Conservation (phyloP, 2,797 vertebrate genomes). For the Girardinus metallicus region DNA sequence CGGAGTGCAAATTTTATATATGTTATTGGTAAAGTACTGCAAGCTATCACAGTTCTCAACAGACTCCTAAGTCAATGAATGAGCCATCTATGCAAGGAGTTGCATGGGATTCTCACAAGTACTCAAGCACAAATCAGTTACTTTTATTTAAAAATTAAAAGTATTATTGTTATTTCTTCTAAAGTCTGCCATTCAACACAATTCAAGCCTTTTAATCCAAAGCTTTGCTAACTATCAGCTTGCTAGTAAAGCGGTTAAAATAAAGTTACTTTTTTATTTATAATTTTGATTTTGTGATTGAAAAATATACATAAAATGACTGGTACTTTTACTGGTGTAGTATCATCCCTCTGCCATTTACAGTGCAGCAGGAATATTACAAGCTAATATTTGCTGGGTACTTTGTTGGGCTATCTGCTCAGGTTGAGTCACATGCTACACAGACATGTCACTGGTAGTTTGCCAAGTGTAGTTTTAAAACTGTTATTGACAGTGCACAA, state of each 20-base stretch:
- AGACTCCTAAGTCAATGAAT: too few species aligned
- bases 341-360: not conserved
- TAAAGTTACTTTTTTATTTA: not conserved
- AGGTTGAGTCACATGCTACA: not conserved
- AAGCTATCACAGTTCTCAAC: not conserved
- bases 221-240: constrained; percentile 58
- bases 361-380: not conserved
- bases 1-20: not conserved
- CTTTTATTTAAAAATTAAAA: not conserved
- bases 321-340: not conserved
- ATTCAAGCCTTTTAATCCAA: constrained; percentile 56
- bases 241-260: not conserved
- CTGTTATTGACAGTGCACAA: not conserved
- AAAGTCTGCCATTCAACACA: constrained; percentile 59
- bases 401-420: not conserved
- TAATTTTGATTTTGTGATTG: not conserved
- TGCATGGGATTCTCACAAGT: not conserved
- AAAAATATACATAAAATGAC: too few species aligned
- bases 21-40: not conserved
- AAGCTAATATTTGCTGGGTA: not conserved
- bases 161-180: constrained; percentile 38
- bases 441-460: not conserved
- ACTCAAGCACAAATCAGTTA: not conserved
- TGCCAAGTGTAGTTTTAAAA: not conserved
- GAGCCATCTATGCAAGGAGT: not conserved